Percentiles rank a stretch among this genome's conserved stretches.
phyloP scores from a whole-genome alignment of 2,888 invertebrate species.

The Zaprionus lineosus region DNA sequence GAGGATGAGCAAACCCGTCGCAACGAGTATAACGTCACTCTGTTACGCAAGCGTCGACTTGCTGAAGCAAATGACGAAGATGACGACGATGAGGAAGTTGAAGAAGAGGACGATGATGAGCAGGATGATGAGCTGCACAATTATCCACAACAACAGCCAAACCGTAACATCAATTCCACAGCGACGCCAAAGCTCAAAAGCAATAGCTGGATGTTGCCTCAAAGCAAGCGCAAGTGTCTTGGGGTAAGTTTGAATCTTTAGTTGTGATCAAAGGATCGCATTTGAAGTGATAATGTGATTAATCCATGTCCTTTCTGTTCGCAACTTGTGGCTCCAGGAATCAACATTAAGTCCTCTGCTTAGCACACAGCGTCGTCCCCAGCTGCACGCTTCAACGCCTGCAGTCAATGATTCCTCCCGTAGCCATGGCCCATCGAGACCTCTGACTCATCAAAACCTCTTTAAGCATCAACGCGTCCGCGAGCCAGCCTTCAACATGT shows the following conservation, averaged over 20 bases:
- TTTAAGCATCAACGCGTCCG: conserved; percentile 65
- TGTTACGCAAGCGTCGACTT: conserved; percentile 39
- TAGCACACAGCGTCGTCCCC: conserved; percentile 46
- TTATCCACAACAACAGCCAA: conserved; percentile 13
- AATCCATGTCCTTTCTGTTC: neutral
- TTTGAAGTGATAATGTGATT: too few relatives aligned
- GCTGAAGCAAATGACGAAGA: conserved; percentile 21
- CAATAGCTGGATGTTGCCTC: conserved; percentile 20
- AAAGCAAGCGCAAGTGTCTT: conserved; percentile 27
- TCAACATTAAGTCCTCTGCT: conserved; percentile 43
- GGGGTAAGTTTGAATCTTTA: conserved; percentile 35
- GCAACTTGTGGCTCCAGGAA: conserved; percentile 23
- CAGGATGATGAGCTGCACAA: conserved; percentile 8
- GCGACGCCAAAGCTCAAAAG: neutral
- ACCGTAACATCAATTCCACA: conserved; percentile 5
- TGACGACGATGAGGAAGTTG: conserved; percentile 46
- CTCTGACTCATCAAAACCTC: conserved; percentile 56
- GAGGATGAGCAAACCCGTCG: conserved; percentile 60
- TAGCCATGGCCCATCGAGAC: conserved; percentile 28
- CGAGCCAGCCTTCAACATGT: conserved; percentile 68
- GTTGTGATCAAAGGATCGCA: too few relatives aligned
- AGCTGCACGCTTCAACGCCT: conserved; percentile 44
- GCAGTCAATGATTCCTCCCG: conserved; percentile 38
- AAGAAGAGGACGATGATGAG: conserved; percentile 57
- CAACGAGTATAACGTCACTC: conserved; percentile 54